Conservation (phyloP, 2,797 vertebrate species). For the Odontamblyopus lacepedii region DNA sequence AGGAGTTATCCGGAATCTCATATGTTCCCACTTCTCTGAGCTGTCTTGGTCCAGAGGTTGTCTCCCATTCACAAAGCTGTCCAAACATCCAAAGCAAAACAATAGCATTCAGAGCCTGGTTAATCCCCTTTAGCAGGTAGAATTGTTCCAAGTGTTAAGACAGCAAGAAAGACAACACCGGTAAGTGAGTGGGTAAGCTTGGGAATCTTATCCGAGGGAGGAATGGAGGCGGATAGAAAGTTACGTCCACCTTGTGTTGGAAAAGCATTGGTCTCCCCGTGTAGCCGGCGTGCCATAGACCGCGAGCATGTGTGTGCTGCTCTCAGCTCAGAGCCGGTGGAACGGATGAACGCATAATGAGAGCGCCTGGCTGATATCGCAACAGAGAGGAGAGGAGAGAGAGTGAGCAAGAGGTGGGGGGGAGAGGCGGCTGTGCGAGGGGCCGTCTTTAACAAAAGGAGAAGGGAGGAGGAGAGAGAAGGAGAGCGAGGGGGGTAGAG, state of each 20-base stretch:
- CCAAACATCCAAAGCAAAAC: conserved; percentile 62
- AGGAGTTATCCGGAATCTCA: conserved; percentile 34
- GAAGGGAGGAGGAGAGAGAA: conserved; percentile 62
- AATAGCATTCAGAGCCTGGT: conserved; percentile 61
- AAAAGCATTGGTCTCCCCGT: conserved; percentile 43
- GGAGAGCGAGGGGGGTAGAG: conserved; percentile 38
- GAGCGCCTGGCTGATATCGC: conserved; percentile 51
- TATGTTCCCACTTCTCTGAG: conserved; percentile 39
- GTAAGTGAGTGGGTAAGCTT: conserved; percentile 35
- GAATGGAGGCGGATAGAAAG: conserved; percentile 57
- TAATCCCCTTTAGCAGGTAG: conserved; percentile 73
- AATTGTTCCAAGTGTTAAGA: conserved; percentile 69
- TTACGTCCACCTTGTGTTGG: conserved; percentile 44
- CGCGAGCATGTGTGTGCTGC: conserved; percentile 59
- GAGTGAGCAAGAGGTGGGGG: conserved; percentile 42
- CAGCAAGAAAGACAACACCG: conserved; percentile 38
- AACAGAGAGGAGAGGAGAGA: conserved; percentile 41
- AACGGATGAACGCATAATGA: conserved; percentile 70
- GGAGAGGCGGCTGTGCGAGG: conserved; percentile 59
- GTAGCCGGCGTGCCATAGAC: conserved; percentile 56
- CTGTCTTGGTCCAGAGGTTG: conserved; percentile 54
- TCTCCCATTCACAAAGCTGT: conserved; percentile 51
- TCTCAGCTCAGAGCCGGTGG: conserved; percentile 67
- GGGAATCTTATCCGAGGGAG: conserved; percentile 30
- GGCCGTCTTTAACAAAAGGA: conserved; percentile 79